Percentiles rank a stretch among this genome's conserved stretches.
Conservation (phyloP, 2,888 invertebrate species). For the Dolomedes plantarius region DNA sequence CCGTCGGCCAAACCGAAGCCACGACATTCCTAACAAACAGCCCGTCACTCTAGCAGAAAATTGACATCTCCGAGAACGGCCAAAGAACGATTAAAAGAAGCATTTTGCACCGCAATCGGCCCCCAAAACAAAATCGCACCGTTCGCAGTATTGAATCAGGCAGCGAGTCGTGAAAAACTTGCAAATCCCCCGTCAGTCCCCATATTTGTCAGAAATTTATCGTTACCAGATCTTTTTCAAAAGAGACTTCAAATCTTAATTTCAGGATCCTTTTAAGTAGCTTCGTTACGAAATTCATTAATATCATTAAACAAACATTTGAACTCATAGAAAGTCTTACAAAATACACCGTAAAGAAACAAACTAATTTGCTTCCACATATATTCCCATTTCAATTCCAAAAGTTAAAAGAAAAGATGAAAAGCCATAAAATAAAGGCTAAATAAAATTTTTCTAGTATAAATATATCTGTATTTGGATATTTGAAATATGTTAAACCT, state of each 20-base stretch:
- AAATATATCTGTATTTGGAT: no score
- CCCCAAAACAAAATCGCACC: neutral
- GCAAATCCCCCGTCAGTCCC: no score
- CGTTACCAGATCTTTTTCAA: neutral
- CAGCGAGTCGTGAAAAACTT: neutral
- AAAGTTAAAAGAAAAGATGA: no score
- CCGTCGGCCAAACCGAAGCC: conserved; percentile 31
- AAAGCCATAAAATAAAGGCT: no score
- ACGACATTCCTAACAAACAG: neutral
- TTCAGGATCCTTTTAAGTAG: neutral
- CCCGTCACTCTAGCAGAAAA: neutral
- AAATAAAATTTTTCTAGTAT: no score
- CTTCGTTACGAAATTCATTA: neutral
- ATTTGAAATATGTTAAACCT: no score
- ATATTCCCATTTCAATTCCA: no score
- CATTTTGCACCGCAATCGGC: neutral
- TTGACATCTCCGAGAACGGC: conserved; percentile 20
- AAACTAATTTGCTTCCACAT: no score
- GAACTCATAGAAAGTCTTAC: no score
- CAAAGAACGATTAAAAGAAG: conserved; percentile 19
- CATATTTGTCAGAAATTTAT: no score
- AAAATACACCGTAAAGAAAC: no score
- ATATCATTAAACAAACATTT: neutral
- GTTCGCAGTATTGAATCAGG: neutral
- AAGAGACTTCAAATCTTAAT: neutral